These are phyloP conservation scores for Umimayanthus kanabou DNA, from an alignment of 92 coral and sea anemone species.

Conservation along the genomic window DNA sequence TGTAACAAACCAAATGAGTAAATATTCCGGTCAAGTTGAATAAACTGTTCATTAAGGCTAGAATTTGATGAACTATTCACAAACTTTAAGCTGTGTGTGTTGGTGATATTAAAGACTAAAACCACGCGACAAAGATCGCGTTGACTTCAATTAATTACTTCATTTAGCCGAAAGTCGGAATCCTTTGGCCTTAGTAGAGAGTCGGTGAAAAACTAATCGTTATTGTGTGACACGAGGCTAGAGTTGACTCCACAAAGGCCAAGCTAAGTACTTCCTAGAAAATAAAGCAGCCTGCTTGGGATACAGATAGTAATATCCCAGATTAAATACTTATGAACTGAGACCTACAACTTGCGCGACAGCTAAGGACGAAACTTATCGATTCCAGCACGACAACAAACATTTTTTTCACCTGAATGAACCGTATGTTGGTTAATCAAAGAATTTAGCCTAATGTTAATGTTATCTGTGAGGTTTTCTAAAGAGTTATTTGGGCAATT, in stretches of 20 bases:
- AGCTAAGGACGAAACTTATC: not conserved
- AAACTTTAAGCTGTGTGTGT: slow-evolving; percentile 35
- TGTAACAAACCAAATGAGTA: slow-evolving; percentile 6
- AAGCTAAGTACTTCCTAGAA: slow-evolving; percentile 36
- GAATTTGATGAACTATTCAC: slow-evolving; percentile 14
- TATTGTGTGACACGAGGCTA: slow-evolving; percentile 56
- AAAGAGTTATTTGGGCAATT: slow-evolving; percentile 37
- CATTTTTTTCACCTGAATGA: not conserved
- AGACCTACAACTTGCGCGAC: not conserved
- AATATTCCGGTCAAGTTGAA: slow-evolving; percentile 16
- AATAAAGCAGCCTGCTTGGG: slow-evolving; percentile 25
- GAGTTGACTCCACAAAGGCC: slow-evolving; percentile 42
- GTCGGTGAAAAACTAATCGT: slow-evolving; percentile 50
- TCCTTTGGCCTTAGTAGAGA: slow-evolving; percentile 58
- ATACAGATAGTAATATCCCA: slow-evolving; percentile 18
- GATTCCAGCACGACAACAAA: not conserved
- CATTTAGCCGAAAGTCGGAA: slow-evolving; percentile 73
- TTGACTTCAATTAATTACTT: slow-evolving; percentile 74
- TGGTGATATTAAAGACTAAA: slow-evolving; percentile 37
- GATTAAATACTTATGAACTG: slow-evolving; percentile 24
- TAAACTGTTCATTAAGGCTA: slow-evolving; percentile 18
- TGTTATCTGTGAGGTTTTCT: slow-evolving; percentile 40
- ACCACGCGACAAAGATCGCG: slow-evolving; percentile 53
- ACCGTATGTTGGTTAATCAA: slow-evolving; percentile 18
- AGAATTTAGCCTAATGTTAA: slow-evolving; percentile 35